These are phyloP conservation scores for Synanthedon vespiformis DNA, from an alignment of 2,888 invertebrate genomes.

Conservation along the genomic window DNA sequence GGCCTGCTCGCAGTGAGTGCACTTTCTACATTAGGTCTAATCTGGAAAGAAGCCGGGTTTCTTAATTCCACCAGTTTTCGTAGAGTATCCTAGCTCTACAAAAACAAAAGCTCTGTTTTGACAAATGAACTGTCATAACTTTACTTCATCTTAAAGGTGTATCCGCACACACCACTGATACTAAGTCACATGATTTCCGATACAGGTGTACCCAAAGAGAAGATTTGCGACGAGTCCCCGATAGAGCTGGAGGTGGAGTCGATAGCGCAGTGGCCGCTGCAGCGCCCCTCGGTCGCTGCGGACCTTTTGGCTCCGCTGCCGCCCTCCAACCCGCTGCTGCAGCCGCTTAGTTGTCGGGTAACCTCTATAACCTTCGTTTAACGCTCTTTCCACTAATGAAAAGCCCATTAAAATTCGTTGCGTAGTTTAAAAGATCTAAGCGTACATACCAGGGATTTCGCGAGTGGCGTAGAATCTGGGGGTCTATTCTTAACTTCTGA, in stretches of 20 bases:
- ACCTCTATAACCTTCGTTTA: not conserved
- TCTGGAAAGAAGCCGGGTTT: too few species aligned
- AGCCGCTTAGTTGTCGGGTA: conserved; percentile 31
- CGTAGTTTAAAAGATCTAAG: too few species aligned
- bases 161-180: too few species aligned
- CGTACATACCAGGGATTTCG: not conserved
- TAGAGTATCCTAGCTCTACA: too few species aligned
- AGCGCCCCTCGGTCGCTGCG: conserved; percentile 71
- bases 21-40: conserved; percentile 17
- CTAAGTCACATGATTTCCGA: not conserved
- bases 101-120: too few species aligned
- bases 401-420: too few species aligned
- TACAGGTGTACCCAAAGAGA: conserved; percentile 82
- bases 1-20: conserved; percentile 35
- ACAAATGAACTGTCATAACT: too few species aligned
- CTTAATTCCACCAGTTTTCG: too few species aligned
- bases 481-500: too few species aligned
- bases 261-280: conserved; percentile 90
- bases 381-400: too few species aligned
- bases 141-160: too few species aligned
- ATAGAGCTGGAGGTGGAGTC: conserved; percentile 89
- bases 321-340: conserved; percentile 74
- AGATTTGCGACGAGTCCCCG: conserved; percentile 86
- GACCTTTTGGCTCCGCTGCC: conserved; percentile 84
- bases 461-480: too few species aligned